A percentile compares a stretch with the other conserved stretches of the same genome.
phyloP scores from a whole-genome alignment of 2,113 vertebrate genomes.

The Dissostichus mawsoni region DNA sequence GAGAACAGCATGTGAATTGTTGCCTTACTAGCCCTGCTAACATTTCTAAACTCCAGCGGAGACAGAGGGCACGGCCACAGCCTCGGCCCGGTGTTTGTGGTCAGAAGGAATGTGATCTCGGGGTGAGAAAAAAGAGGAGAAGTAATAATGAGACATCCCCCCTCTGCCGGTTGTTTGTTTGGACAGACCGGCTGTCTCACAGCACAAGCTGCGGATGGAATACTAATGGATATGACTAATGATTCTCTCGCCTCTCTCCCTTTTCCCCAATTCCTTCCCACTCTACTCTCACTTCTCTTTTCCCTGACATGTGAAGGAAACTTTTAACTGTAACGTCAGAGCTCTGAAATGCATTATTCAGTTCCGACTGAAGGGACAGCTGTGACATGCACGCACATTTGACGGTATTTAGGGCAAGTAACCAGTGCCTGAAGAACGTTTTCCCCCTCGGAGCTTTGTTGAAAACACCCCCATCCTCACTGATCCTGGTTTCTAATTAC shows the following conservation, averaged over 20 bases:
- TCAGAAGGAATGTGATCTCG: conserved; percentile 74
- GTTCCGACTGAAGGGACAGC: background rate
- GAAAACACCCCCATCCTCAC: conserved; percentile 29
- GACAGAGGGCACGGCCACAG: conserved; percentile 49
- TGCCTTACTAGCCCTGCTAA: conserved; percentile 45
- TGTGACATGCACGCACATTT: conserved; percentile 15
- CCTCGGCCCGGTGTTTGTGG: conserved; percentile 63
- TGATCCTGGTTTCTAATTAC: conserved; percentile 55
- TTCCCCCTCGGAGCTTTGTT: conserved; percentile 12
- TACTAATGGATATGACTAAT: conserved; percentile 78
- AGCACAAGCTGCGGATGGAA: conserved; percentile 71
- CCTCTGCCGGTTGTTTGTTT: conserved; percentile 78
- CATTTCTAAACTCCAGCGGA: conserved; percentile 60
- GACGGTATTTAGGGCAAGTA: conserved; percentile 26
- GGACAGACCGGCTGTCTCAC: conserved; percentile 76
- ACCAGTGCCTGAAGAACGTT: background rate
- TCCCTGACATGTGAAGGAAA: conserved; percentile 31
- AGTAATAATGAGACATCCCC: conserved; percentile 72
- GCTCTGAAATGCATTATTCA: conserved; percentile 30
- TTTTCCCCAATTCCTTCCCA: conserved; percentile 26
- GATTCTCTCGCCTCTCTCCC: conserved; percentile 45
- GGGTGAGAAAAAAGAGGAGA: conserved; percentile 60
- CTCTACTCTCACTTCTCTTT: conserved; percentile 31
- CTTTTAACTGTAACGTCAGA: conserved; percentile 11
- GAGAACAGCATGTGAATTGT: conserved; percentile 58